Conservation (phyloP, 2,797 vertebrate species). For the Trachurus trachurus region DNA sequence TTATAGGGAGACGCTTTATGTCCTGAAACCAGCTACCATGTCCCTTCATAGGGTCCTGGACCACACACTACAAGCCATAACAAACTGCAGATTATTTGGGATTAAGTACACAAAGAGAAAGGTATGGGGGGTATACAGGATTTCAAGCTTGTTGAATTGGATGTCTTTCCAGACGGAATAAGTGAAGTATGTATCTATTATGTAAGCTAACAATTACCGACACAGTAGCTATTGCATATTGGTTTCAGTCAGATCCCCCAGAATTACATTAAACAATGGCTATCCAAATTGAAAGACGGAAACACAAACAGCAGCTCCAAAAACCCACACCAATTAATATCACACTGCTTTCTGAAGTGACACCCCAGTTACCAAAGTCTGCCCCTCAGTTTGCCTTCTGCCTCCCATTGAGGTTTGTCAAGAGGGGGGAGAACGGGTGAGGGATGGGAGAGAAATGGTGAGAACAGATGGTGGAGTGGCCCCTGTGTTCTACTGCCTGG, state of each 20-base stretch:
- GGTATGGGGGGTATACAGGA: background rate
- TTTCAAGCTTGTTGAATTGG: slow-evolving; percentile 24
- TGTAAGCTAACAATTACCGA: slow-evolving; percentile 36
- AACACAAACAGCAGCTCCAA: slow-evolving; percentile 42
- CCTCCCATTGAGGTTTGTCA: slow-evolving; percentile 57
- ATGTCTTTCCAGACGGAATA: slow-evolving; percentile 22
- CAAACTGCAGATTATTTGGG: slow-evolving; percentile 36
- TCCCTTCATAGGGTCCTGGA: background rate
- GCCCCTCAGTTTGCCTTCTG: slow-evolving; percentile 49
- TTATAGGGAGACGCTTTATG: slow-evolving; percentile 17
- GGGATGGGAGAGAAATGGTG: slow-evolving; percentile 39
- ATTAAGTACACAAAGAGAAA: slow-evolving; percentile 19
- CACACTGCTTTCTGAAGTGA: slow-evolving; percentile 58
- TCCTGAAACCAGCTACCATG: slow-evolving; percentile 11
- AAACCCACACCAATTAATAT: slow-evolving; percentile 59
- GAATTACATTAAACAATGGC: slow-evolving; percentile 27
- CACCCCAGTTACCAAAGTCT: slow-evolving; percentile 47
- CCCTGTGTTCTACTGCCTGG: slow-evolving; percentile 74
- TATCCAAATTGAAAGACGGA: slow-evolving; percentile 23
- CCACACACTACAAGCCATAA: background rate
- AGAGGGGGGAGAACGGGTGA: slow-evolving; percentile 28
- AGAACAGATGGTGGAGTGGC: slow-evolving; percentile 82
- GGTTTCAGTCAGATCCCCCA: slow-evolving; percentile 35
- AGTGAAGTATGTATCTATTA: slow-evolving; percentile 33
- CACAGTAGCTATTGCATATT: slow-evolving; percentile 24